Conservation (phyloP, 2,888 invertebrate genomes). For the Neocrepidodera transversa region DNA sequence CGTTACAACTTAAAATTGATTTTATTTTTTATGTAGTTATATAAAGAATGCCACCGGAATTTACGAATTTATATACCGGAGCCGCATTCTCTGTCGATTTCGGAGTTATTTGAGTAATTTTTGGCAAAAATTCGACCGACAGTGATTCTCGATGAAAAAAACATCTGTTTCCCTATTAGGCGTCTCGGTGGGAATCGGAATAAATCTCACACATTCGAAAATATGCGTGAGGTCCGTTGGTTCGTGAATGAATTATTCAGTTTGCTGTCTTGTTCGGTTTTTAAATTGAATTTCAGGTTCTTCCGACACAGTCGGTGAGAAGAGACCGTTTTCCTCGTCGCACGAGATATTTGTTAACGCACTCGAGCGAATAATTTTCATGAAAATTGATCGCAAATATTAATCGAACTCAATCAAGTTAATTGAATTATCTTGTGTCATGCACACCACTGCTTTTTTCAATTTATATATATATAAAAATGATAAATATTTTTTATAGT, state of each 20-base stretch:
- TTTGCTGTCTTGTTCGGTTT: constrained; percentile 51
- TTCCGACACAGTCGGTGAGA: constrained; percentile 41
- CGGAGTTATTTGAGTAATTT: not conserved
- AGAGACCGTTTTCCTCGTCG: constrained; percentile 30
- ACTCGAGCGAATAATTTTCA: constrained; percentile 16
- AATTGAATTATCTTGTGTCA: not conserved
- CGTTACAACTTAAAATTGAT: no score
- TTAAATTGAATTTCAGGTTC: constrained; percentile 46
- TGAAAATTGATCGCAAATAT: constrained; percentile 26
- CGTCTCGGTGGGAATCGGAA: constrained; percentile 53
- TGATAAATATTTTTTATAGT: no score
- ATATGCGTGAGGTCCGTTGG: constrained; percentile 55
- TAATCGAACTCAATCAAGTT: constrained; percentile 8
- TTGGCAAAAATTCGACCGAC: constrained; percentile 3
- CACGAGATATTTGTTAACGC: constrained; percentile 25
- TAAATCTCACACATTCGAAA: constrained; percentile 55
- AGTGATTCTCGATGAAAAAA: constrained; percentile 10
- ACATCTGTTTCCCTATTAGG: constrained; percentile 45
- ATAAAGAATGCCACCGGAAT: not conserved
- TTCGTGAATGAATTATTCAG: constrained; percentile 56
- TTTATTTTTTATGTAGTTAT: no score
- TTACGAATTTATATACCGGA: not conserved
- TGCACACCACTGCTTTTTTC: not conserved
- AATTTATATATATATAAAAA: no score
- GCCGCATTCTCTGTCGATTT: constrained; percentile 1